phyloP scores from a whole-genome alignment of 2,113 vertebrate species.

The Pseudopipra pipra region DNA sequence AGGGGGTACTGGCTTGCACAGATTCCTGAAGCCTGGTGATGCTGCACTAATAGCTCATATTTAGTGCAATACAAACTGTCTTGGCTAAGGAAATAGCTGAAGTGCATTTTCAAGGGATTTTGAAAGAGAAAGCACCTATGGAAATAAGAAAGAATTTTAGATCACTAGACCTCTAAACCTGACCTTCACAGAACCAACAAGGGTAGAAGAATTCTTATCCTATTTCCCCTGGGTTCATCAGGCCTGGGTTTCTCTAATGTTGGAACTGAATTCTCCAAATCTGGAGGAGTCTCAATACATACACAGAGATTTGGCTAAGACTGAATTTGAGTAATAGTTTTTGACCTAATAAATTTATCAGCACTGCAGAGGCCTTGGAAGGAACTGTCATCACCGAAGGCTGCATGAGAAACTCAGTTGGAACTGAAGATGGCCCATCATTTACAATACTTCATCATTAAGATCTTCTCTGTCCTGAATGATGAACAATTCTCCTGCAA shows the following conservation, averaged over 20 bases:
- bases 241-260: neutral
- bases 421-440: neutral
- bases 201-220: neutral
- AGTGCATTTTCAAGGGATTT: neutral
- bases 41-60: fast-evolving
- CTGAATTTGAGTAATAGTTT: neutral
- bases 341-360: neutral
- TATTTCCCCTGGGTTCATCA: neutral
- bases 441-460: neutral
- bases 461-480: neutral
- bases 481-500: neutral
- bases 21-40: neutral
- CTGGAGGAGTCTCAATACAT: neutral
- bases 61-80: neutral
- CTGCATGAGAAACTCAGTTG: neutral
- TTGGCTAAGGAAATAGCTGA: neutral
- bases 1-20: neutral
- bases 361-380: neutral
- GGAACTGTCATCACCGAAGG: neutral
- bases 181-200: neutral
- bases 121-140: neutral
- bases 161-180: neutral
- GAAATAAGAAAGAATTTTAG: neutral
- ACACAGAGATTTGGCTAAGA: neutral
- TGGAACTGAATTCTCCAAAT: neutral